Conservation (phyloP, 2,113 vertebrate species). For the Phrynosoma blainvillii region DNA sequence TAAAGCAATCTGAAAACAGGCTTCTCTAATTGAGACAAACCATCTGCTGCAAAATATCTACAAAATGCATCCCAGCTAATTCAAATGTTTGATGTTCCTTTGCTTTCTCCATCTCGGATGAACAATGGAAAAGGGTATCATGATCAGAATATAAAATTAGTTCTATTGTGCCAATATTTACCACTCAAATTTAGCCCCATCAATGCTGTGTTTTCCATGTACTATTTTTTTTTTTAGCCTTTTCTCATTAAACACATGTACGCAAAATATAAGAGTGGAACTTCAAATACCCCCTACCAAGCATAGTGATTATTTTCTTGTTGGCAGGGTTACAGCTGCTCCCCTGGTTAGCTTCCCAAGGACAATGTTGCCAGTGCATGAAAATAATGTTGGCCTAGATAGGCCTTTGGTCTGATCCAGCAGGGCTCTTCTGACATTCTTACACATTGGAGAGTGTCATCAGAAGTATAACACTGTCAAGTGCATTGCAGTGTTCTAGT, state of each 20-base stretch:
- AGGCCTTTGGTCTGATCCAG: no score
- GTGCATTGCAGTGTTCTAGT: neutral
- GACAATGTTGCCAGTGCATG: no score
- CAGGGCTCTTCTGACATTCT: no score
- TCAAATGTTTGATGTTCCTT: constrained; percentile 61
- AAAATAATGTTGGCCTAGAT: no score
- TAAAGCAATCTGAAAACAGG: constrained; percentile 64
- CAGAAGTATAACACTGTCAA: neutral
- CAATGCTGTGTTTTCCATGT: neutral
- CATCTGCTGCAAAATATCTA: constrained; percentile 70
- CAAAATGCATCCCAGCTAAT: constrained; percentile 63
- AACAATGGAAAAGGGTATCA: constrained; percentile 52
- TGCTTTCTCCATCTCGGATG: constrained; percentile 43
- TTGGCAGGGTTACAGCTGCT: neutral
- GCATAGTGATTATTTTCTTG: neutral
- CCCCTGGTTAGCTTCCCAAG: no score
- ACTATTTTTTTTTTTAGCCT: neutral
- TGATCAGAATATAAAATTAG: constrained; percentile 10
- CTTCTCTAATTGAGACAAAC: constrained; percentile 67
- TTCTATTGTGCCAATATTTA: constrained; percentile 20
- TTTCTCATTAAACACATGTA: neutral
- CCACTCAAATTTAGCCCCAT: neutral
- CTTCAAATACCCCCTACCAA: neutral
- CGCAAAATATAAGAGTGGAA: neutral
- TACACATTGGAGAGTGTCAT: neutral